A percentile compares a stretch with the other conserved stretches of the same genome.
These are phyloP conservation scores for Opisthocomus hoazin DNA, from an alignment of 2,113 vertebrate species.

Conservation along the genomic window DNA sequence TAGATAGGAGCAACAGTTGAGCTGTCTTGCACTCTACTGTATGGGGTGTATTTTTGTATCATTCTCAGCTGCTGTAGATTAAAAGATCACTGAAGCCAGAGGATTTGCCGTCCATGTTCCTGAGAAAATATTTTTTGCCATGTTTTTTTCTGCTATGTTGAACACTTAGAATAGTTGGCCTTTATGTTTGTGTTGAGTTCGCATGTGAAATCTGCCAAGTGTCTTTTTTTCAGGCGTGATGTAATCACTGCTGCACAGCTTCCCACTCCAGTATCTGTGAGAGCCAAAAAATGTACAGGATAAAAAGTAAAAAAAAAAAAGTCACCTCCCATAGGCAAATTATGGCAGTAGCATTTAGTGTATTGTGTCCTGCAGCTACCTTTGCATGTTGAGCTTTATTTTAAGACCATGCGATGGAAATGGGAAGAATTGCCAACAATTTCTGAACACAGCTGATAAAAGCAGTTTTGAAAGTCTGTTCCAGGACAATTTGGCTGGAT, in stretches of 20 bases:
- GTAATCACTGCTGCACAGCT: not conserved
- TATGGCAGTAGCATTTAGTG: not conserved
- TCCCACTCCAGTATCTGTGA: not conserved
- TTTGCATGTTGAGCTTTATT: not conserved
- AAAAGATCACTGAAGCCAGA: not conserved
- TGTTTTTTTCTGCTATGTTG: not conserved
- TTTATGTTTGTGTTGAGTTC: not conserved
- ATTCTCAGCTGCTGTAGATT: not conserved
- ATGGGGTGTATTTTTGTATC: not conserved
- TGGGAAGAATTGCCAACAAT: not conserved
- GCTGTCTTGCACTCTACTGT: not conserved
- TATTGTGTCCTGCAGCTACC: not conserved
- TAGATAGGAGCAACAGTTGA: not conserved
- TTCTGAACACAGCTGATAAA: slow-evolving; percentile 3
- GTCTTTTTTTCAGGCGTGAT: not conserved
- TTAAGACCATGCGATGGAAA: not conserved
- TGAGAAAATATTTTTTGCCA: not conserved
- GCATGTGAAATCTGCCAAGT: not conserved
- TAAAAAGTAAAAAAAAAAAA: not conserved
- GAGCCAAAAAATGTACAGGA: not conserved
- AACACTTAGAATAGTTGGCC: not conserved
- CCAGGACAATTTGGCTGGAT: not conserved
- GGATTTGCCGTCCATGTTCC: not conserved
- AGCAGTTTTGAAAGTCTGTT: slow-evolving; percentile 9
- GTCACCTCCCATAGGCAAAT: not conserved